Conservation (phyloP, 2,797 vertebrate species). For the Rhinella marina region DNA sequence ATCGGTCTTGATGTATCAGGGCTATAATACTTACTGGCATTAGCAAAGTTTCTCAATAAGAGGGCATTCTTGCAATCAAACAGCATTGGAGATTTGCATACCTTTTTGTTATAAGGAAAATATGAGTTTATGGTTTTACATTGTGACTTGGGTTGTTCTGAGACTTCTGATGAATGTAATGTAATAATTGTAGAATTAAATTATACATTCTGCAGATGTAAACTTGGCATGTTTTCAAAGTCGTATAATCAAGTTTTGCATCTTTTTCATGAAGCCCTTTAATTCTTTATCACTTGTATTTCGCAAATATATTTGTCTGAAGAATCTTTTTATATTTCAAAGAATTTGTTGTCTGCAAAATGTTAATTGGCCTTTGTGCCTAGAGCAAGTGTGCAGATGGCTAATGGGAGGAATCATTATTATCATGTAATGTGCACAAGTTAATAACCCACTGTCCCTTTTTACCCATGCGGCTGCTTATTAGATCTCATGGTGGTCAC, state of each 20-base stretch:
- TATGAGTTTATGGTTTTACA: background rate
- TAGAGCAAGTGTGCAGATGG: constrained; percentile 58
- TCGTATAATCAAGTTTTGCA: background rate
- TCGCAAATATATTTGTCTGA: constrained; percentile 17
- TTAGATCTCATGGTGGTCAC: constrained; percentile 34
- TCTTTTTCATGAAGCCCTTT: background rate
- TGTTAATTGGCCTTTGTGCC: constrained; percentile 59
- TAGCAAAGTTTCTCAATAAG: background rate
- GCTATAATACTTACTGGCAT: background rate
- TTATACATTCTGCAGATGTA: constrained; percentile 1
- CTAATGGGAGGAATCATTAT: constrained; percentile 53
- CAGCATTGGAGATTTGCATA: background rate
- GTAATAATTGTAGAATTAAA: background rate
- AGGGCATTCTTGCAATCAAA: background rate
- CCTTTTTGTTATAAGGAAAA: background rate
- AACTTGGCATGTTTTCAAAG: constrained; percentile 1
- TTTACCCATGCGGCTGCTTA: constrained; percentile 43
- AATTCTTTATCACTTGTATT: constrained; percentile 24
- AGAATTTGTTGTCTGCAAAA: constrained; percentile 39
- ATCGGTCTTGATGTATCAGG: too few relatives aligned
- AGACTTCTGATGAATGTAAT: constrained; percentile 5
- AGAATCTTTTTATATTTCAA: constrained; percentile 31
- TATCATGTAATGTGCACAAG: constrained; percentile 53
- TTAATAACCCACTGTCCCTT: constrained; percentile 52
- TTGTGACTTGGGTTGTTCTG: background rate